Percentiles rank a stretch among this genome's conserved stretches.
Evolutionary conservation across 2,113 vertebrate genomes (phyloP).

Genomic region (Psittacara wagleri): DNA sequence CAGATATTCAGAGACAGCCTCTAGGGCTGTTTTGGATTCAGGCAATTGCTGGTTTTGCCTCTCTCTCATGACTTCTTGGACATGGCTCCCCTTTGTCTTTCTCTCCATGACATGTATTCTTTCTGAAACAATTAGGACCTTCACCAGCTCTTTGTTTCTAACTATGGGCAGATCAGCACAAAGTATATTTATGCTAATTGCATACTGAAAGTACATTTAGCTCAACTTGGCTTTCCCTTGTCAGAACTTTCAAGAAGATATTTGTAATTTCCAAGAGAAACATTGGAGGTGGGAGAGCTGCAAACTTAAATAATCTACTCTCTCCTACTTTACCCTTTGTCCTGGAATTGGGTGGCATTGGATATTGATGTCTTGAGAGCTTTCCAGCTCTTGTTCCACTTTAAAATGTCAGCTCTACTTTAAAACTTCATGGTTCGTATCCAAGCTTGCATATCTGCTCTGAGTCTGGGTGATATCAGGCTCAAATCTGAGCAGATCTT

Average conservation of each 20-base stretch:
- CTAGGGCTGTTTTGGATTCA: conserved; percentile 50
- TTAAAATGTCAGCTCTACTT: background rate
- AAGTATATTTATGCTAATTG: conserved; percentile 61
- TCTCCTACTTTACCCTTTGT: background rate
- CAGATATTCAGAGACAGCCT: conserved; percentile 58
- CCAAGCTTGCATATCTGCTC: background rate
- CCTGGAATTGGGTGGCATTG: background rate
- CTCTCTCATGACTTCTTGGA: conserved; percentile 56
- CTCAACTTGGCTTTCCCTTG: background rate
- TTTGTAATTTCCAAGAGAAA: background rate
- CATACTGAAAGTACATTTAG: background rate
- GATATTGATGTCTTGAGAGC: background rate
- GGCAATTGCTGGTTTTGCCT: conserved; percentile 63
- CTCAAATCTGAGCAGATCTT: background rate
- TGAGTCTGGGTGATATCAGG: background rate
- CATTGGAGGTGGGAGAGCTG: background rate
- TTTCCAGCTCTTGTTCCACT: background rate
- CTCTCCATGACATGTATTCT: conserved; percentile 31
- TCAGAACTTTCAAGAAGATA: background rate
- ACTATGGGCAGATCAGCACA: conserved; percentile 55
- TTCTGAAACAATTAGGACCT: conserved; percentile 60
- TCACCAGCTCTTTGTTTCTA: conserved; percentile 65
- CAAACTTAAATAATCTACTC: background rate
- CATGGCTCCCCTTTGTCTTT: conserved; percentile 63
- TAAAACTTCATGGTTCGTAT: background rate